Conservation (phyloP, 2,797 vertebrate species). For the Crax fasciolata region DNA sequence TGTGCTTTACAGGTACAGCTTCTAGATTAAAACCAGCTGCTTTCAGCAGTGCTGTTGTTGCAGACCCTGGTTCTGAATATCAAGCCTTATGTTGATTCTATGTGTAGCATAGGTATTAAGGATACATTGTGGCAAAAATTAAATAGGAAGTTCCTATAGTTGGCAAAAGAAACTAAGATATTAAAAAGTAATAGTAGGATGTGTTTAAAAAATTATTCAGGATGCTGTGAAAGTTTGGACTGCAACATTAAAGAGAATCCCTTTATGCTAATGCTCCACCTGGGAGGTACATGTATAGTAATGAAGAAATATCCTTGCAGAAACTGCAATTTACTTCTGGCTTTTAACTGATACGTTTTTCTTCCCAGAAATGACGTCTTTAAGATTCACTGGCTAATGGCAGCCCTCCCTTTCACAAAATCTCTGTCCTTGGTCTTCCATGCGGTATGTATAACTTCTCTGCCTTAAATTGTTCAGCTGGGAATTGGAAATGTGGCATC, state of each 20-base stretch:
- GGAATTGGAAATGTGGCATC: neutral
- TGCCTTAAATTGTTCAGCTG: neutral
- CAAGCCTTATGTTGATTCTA: neutral
- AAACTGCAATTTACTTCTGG: neutral
- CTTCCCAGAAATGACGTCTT: constrained; percentile 86
- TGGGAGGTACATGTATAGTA: neutral
- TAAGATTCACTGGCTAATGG: constrained; percentile 93
- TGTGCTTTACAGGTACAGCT: neutral
- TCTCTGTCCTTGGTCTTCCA: constrained; percentile 90
- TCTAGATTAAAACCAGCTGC: neutral
- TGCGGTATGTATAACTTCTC: constrained; percentile 78
- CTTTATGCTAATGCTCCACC: neutral
- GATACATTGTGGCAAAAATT: neutral
- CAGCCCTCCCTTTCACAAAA: constrained; percentile 90
- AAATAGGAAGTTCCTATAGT: neutral
- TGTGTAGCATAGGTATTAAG: neutral
- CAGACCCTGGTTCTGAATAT: neutral
- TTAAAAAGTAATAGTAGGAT: neutral
- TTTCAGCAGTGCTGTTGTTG: neutral
- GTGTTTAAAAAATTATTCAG: neutral
- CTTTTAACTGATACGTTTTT: neutral
- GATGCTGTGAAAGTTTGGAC: neutral
- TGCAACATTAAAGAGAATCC: neutral
- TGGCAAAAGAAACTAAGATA: neutral
- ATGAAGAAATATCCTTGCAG: neutral